Percentiles rank a stretch among this genome's conserved stretches.
Evolutionary conservation across 1,140 invertebrate genomes (phyloP).

Genomic region (Chionoecetes opilio): DNA sequence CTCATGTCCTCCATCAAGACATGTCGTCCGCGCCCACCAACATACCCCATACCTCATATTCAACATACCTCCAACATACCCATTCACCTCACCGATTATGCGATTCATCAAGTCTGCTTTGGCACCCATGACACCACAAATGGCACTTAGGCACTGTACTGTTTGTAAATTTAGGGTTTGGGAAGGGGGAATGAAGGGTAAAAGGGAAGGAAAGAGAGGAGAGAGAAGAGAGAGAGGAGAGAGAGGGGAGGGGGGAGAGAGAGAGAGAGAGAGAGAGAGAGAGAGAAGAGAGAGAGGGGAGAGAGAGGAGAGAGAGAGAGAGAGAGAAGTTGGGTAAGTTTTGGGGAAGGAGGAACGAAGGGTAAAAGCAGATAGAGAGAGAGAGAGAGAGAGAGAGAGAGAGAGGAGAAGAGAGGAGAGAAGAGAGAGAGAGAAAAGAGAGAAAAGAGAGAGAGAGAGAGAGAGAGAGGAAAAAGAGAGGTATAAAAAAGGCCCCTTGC

Average conservation of each 20-base stretch:
- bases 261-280: too few species aligned
- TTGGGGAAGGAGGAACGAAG: too few species aligned
- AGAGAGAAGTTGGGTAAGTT: too few species aligned
- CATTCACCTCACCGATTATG: constrained; percentile 34
- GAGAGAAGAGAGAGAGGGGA: too few species aligned
- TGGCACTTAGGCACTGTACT: constrained; percentile 15
- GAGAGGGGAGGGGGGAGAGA: too few species aligned
- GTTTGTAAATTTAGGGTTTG: constrained; percentile 62
- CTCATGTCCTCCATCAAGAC: not conserved
- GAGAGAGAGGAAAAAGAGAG: not conserved
- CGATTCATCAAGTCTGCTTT: constrained; percentile 67
- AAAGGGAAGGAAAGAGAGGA: too few species aligned
- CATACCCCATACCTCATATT: not conserved
- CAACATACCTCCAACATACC: not conserved
- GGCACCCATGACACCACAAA: constrained; percentile 61
- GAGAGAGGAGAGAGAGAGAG: too few species aligned
- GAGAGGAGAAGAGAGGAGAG: not conserved
- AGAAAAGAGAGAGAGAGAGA: too few species aligned
- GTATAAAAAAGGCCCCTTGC: not conserved
- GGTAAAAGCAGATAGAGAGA: too few species aligned
- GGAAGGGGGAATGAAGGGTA: not conserved
- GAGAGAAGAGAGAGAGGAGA: too few species aligned
- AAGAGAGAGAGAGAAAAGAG: too few species aligned
- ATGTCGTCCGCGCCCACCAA: not conserved
- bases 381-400: not conserved